Base-by-base conservation (phyloP, 2,797 vertebrate species). In the Siniperca scherzeri region DNA sequence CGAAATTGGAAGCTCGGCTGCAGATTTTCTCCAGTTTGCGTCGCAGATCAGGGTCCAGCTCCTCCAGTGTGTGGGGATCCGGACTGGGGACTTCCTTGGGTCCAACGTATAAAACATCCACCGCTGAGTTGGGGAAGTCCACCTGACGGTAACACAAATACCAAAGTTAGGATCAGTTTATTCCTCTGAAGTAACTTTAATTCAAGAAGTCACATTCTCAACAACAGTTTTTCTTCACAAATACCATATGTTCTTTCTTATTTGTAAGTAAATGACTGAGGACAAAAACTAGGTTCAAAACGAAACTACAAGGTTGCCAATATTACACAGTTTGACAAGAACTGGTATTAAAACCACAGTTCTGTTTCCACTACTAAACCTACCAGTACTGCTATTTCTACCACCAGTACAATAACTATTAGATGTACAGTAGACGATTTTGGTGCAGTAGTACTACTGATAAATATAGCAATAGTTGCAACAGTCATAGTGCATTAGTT, bases 21-120 rank as follows among this genome's bases (percentile, higher is more conserved):
- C 99, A 96, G 89, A 99, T 96, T 77, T 95, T 95, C 88, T 98
- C 95, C 55, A 99, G 96, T 81, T 93, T 97, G 48, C 94, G 96
- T 66, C 94, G 94, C 57, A 94, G 66, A 70, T 97, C 96, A 11
- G 96, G 95, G 64, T 97, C 97, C 88, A 99, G 90, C 10, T 96
- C 94, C 85, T 99, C 98, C 83, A 96, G 88, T 17, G 95, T 86
- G 57, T 93, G 90, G 53, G 93, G 93, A 69, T 96, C 94, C 7
- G 94, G 85, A 82, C 90, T 92, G 33, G 93, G 91, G 12, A 92
- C 91, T 77, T 96, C 94, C 73, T 96, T 94, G 59, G 97, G 98
- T 78, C 94, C 95, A 81, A 97, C 96, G 67, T 99, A 99, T 77
- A 97, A 92, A 87, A 98, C 95, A 62, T 98, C 96, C 91, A 97